Conservation (phyloP, 64 coral and sea anemone genomes). For the Montipora sp. region DNA sequence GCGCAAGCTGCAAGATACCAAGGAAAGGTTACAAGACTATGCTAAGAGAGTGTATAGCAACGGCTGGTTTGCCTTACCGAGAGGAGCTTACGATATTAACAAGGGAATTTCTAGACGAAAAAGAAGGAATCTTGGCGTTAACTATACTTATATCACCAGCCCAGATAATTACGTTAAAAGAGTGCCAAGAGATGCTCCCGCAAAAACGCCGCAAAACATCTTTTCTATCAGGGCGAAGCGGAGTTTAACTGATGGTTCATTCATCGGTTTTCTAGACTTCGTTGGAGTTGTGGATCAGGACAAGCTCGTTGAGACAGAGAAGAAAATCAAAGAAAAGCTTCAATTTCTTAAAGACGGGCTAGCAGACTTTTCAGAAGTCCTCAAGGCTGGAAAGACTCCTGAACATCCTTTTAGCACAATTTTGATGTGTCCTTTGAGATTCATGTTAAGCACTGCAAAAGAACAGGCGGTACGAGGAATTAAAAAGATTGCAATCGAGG, state of each 20-base stretch:
- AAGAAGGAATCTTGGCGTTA: background rate
- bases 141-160: background rate
- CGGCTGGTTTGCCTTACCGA: constrained; percentile 72
- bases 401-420: constrained; percentile 65
- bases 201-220: background rate
- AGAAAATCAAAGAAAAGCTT: constrained; percentile 62
- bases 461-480: constrained; percentile 43
- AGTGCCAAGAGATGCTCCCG: background rate
- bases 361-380: constrained; percentile 57
- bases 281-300: constrained; percentile 71
- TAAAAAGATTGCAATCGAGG: background rate
- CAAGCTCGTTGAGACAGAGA: constrained; percentile 15
- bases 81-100: constrained; percentile 19
- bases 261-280: constrained; percentile 82
- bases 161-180: background rate
- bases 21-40: constrained; percentile 27
- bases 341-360: constrained; percentile 52
- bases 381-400: constrained; percentile 64
- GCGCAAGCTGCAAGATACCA: constrained; percentile 32
- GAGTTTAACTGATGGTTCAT: constrained; percentile 34
- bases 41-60: constrained; percentile 61
- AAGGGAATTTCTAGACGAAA: background rate
- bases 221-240: constrained; percentile 44
- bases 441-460: constrained; percentile 40
- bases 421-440: constrained; percentile 72